Evolutionary conservation across 2,113 vertebrate genomes (phyloP).

Genomic region (Apteryx owenii): DNA sequence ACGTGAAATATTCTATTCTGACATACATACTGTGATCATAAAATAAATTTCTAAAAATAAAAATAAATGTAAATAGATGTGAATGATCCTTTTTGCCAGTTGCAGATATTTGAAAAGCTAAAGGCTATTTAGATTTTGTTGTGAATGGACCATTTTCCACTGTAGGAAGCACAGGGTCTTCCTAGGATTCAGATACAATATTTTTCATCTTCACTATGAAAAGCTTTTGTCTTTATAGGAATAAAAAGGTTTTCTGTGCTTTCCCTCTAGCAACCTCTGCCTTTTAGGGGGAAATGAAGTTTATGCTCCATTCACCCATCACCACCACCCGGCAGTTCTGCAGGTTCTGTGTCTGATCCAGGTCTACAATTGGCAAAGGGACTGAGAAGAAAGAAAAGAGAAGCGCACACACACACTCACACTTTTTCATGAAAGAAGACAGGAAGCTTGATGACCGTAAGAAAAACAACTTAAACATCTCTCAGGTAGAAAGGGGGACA

Average conservation of each 20-base stretch:
- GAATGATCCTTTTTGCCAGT: not conserved
- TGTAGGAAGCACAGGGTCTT: conserved; percentile 26
- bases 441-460: not conserved
- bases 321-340: conserved; percentile 50
- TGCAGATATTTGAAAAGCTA: conserved; percentile 1
- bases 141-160: conserved; percentile 13
- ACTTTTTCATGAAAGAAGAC: not conserved
- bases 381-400: not conserved
- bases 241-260: conserved; percentile 59
- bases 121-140: not conserved
- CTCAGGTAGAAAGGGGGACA: not conserved
- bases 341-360: conserved; percentile 6
- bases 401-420: accelerated
- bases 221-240: conserved; percentile 39
- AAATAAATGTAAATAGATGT: not conserved
- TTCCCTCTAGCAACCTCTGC: conserved; percentile 16
- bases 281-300: conserved; percentile 28
- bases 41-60: not conserved
- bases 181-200: conserved; percentile 55
- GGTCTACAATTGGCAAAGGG: conserved; percentile 30
- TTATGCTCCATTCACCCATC: conserved; percentile 69
- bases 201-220: conserved; percentile 66
- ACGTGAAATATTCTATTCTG: not conserved
- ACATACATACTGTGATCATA: not conserved
- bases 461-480: not conserved